Evolutionary conservation across 2,888 invertebrate genomes (phyloP), one percentile per base, ranked within the genome.

Genomic region (Ochropleura plecta): DNA sequence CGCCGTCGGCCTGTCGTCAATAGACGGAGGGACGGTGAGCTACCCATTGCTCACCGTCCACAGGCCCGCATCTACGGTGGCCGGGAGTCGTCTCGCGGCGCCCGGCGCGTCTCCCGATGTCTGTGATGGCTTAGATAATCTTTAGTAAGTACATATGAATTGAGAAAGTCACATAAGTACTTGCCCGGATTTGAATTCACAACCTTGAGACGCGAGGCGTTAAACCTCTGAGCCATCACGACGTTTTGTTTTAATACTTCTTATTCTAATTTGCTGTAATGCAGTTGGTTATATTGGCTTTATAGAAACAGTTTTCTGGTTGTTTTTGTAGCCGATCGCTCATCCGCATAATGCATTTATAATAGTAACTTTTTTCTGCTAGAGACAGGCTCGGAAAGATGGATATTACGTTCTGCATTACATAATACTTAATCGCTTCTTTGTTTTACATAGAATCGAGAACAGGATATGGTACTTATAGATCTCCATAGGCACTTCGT

Each of bases 211-310:
- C 30, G 30, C 30, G 30, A 30, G 30, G 30, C 30, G 30, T 30
- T 30, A 2, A 30, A 30, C 3, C 3, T 30, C 30, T 30, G 30
- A 30, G 30, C 1, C 30, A 30, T 30, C 30, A 30, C 30, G 30
- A 30, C 30, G 30, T 48, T 71, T 78, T 40, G 10, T 8, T 16
- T 18, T 1, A 51, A 14, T 46, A 20, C 0, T 44, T 53, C 16
- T 55, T 55, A 18, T 76, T 6, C 9, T 1, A 20, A 10, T 20
- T 59, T 79, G 12, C 40, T 3, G 12, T 73, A 14, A 53, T 42
- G 20, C 9, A 60, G n/a, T 53, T 59, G 14, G 46, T 30, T 60
- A 40, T n/a, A 63, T 40, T 76, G 30, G 16, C 3, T 78, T 1
- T 30, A 18, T 62, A 10, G 7, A 12, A 3, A 8, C 18, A 12